Conservation (phyloP, 2,888 invertebrate genomes). For the Polyommatus icarus region DNA sequence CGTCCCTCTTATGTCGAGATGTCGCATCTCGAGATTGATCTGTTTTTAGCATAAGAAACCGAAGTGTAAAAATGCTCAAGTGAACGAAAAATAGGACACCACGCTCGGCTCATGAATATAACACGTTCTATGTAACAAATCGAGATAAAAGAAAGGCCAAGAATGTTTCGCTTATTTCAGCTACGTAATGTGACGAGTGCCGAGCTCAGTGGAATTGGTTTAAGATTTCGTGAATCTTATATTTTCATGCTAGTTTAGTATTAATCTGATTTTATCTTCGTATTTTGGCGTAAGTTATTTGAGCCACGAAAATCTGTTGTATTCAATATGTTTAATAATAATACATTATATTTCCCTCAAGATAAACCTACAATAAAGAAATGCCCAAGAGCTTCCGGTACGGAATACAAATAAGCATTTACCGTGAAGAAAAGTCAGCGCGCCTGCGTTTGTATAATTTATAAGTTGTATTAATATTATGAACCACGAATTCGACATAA, state of each 20-base stretch:
- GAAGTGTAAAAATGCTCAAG: slow-evolving; percentile 28
- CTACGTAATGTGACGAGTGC: slow-evolving; percentile 9
- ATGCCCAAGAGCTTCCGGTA: slow-evolving; percentile 16
- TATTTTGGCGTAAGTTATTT: background rate
- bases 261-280: background rate
- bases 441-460: slow-evolving; percentile 13
- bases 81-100: slow-evolving; percentile 28
- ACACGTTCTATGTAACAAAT: slow-evolving; percentile 24
- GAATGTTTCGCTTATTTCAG: slow-evolving; percentile 17
- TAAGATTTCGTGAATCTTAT: slow-evolving; percentile 1
- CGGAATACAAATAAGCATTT: slow-evolving; percentile 14
- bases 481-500: background rate
- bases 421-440: slow-evolving; percentile 3
- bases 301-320: slow-evolving; percentile 4
- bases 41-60: slow-evolving; percentile 24
- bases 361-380: slow-evolving; percentile 22
- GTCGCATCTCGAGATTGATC: slow-evolving; percentile 23
- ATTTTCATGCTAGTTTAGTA: slow-evolving; percentile 12
- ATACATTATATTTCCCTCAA: slow-evolving; percentile 9
- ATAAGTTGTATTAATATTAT: slow-evolving; percentile 4
- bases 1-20: slow-evolving; percentile 12
- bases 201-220: background rate
- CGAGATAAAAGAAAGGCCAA: slow-evolving; percentile 23
- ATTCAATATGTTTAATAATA: background rate
- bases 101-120: slow-evolving; percentile 23